Evolutionary conservation across 2,113 vertebrate species (phyloP).

Genomic region (Eretmodus cyanostictus): DNA sequence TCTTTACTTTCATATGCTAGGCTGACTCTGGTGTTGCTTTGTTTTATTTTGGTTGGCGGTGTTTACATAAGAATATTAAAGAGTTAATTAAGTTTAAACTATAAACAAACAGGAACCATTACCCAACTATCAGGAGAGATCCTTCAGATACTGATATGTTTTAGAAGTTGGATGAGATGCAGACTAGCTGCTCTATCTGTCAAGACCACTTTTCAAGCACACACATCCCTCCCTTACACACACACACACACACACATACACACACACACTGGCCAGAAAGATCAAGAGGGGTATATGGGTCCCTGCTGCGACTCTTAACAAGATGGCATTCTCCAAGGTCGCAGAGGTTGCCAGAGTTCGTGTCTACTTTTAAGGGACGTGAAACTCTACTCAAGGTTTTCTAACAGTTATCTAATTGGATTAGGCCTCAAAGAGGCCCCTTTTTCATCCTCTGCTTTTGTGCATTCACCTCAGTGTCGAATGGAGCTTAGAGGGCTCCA

Average conservation of each 20-base stretch:
- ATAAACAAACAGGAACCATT: slow-evolving; percentile 47
- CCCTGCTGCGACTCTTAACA: slow-evolving; percentile 45
- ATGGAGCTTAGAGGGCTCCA: slow-evolving; percentile 45
- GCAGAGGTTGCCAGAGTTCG: slow-evolving; percentile 42
- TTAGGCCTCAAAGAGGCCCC: slow-evolving; percentile 59
- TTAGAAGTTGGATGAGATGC: neutral
- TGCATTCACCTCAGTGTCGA: slow-evolving; percentile 22
- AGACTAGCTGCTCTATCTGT: neutral
- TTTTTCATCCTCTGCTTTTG: slow-evolving; percentile 54
- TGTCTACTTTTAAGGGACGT: slow-evolving; percentile 53
- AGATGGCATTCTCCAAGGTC: slow-evolving; percentile 44
- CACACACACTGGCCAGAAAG: slow-evolving; percentile 13
- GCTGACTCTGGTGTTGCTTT: slow-evolving; percentile 28
- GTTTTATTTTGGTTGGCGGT: slow-evolving; percentile 34
- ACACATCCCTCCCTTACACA: neutral
- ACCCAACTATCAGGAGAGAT: slow-evolving; percentile 26
- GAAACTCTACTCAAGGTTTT: slow-evolving; percentile 57
- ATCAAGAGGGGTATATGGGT: slow-evolving; percentile 12
- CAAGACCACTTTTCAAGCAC: neutral
- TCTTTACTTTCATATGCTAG: slow-evolving; percentile 24
- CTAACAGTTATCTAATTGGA: slow-evolving; percentile 70
- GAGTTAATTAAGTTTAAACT: slow-evolving; percentile 59
- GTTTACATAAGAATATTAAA: slow-evolving; percentile 59
- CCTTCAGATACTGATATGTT: neutral
- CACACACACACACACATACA: neutral